phyloP scores from a whole-genome alignment of 2,888 invertebrate species.

The Eucera pruinosa region DNA sequence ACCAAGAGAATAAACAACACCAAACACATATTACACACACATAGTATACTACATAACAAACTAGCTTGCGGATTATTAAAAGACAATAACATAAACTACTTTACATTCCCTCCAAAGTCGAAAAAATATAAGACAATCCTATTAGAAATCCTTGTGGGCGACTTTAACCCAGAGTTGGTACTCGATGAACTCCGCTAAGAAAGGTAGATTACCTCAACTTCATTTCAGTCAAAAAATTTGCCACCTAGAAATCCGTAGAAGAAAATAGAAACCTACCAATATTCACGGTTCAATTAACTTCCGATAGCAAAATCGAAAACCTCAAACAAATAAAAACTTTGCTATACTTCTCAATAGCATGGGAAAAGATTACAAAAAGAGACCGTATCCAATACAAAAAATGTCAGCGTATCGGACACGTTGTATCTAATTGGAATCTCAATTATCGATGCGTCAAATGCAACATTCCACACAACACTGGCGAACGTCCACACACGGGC shows the following conservation, averaged over 20 bases:
- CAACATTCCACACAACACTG: constrained; percentile 30
- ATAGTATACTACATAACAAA: no score
- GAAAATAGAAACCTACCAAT: constrained; percentile 21
- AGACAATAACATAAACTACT: no score
- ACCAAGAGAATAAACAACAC: no score
- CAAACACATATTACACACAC: no score
- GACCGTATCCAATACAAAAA: constrained; percentile 38
- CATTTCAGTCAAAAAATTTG: constrained; percentile 33
- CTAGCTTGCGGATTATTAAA: no score
- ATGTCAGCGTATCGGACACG: constrained; percentile 51
- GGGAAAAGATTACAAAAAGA: constrained; percentile 53
- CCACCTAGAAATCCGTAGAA: constrained; percentile 34
- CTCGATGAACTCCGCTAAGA: neutral
- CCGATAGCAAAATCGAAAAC: no score
- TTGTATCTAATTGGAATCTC: constrained; percentile 57
- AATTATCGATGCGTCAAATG: constrained; percentile 63
- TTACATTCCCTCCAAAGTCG: constrained; percentile 1
- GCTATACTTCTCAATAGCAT: constrained; percentile 31
- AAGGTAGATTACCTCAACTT: constrained; percentile 31
- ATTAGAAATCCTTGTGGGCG: constrained; percentile 41
- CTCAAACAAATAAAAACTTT: constrained; percentile 45
- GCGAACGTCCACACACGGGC: constrained; percentile 23
- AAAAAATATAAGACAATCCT: constrained; percentile 32
- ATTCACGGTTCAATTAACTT: no score
- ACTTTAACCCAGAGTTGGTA: constrained; percentile 31